Conservation (phyloP, 1,140 invertebrate genomes). For the Penaeus indicus region DNA sequence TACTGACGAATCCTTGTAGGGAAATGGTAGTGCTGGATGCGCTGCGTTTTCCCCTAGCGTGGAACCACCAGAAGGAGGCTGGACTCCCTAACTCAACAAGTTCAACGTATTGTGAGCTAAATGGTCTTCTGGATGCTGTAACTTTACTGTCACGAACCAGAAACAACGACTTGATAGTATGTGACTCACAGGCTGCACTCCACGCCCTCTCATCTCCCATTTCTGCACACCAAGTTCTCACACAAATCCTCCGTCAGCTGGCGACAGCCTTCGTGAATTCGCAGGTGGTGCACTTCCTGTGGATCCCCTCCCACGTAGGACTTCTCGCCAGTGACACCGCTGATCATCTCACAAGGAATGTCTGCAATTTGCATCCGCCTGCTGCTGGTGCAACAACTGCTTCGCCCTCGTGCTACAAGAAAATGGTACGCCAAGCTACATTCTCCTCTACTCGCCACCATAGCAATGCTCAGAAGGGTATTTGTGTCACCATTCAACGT, state of each 20-base stretch:
- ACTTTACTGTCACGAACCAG: not conserved
- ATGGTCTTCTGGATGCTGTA: conserved; percentile 12
- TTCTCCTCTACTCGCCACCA: too few relatives aligned
- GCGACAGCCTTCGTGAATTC: not conserved
- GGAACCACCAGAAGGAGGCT: not conserved
- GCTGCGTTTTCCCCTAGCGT: not conserved
- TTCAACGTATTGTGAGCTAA: conserved; percentile 20
- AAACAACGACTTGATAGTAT: not conserved
- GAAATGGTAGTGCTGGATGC: not conserved
- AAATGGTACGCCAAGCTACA: not conserved
- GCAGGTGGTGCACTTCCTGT: not conserved
- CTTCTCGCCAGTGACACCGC: not conserved
- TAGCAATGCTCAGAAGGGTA: too few relatives aligned
- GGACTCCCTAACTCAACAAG: not conserved
- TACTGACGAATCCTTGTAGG: not conserved
- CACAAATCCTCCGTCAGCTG: not conserved
- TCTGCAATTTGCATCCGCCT: not conserved
- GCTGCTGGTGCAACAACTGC: not conserved
- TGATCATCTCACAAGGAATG: not conserved
- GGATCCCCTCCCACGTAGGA: not conserved
- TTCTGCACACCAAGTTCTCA: not conserved
- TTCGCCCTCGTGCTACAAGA: not conserved
- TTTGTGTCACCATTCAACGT: too few relatives aligned
- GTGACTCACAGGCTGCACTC: conserved; percentile 21
- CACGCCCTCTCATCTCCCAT: not conserved